A percentile compares a stretch with the other conserved stretches of the same genome.
phyloP scores from a whole-genome alignment of 2,888 invertebrate genomes.

The Cryptophagus acutangulus region DNA sequence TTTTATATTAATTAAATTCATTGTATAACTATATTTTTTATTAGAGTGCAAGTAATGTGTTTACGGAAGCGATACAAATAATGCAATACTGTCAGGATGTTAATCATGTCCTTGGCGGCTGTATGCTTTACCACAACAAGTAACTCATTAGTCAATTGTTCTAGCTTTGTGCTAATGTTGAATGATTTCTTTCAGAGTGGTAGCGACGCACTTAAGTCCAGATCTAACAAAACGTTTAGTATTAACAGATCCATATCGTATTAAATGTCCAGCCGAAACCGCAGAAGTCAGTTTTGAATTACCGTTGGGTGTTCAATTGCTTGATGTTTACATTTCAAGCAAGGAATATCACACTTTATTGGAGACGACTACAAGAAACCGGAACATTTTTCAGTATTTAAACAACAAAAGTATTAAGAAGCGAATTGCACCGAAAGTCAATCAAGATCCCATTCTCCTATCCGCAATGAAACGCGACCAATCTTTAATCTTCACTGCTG shows the following conservation, averaged over 20 bases:
- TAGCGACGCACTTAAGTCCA: constrained; percentile 72
- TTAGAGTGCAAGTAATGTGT: constrained; percentile 81
- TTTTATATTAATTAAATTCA: constrained; percentile 3
- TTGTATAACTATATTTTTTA: constrained; percentile 30
- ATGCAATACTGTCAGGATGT: constrained; percentile 78
- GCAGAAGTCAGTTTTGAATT: constrained; percentile 63
- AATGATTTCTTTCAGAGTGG: constrained; percentile 57
- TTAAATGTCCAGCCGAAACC: constrained; percentile 75
- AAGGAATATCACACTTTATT: constrained; percentile 56
- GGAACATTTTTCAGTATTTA: constrained; percentile 41
- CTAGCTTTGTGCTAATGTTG: not conserved
- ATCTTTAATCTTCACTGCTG: constrained; percentile 75
- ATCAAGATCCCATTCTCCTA: constrained; percentile 41
- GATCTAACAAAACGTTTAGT: constrained; percentile 73
- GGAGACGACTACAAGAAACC: constrained; percentile 47
- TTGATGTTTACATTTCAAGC: constrained; percentile 69
- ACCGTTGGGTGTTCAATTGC: constrained; percentile 75
- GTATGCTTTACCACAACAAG: constrained; percentile 86
- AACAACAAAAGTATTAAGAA: constrained; percentile 32
- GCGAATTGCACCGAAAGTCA: constrained; percentile 41
- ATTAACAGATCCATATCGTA: constrained; percentile 76
- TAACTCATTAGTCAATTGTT: constrained; percentile 47
- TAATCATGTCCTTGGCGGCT: constrained; percentile 76
- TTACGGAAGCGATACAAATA: constrained; percentile 81
- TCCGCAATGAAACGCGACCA: constrained; percentile 72